A percentile compares a stretch with the other conserved stretches of the same genome.
Evolutionary conservation across 2,113 vertebrate species (phyloP).

Genomic region (Aphyosemion australe): DNA sequence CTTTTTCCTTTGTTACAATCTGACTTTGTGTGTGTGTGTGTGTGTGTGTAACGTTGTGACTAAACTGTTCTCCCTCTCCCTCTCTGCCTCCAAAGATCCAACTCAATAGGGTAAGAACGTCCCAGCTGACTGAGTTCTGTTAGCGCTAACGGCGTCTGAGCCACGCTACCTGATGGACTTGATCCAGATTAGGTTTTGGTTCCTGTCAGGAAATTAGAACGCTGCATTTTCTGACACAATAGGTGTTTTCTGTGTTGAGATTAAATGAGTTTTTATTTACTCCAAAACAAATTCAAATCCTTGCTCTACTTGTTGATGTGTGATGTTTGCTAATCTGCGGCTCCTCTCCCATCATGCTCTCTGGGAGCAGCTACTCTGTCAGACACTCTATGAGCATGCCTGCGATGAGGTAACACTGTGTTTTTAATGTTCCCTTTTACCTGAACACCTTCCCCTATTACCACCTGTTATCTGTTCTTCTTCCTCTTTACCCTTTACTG

Average conservation of each 20-base stretch:
- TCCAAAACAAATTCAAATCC: too few relatives aligned
- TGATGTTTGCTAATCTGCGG: conserved; percentile 66
- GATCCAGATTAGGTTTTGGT: conserved; percentile 4
- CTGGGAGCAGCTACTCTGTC: conserved; percentile 89
- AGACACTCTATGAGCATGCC: conserved; percentile 98
- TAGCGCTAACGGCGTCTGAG: background rate
- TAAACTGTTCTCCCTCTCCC: conserved; percentile 65
- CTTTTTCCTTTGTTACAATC: too few relatives aligned
- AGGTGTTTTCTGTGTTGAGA: too few relatives aligned
- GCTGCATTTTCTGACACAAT: too few relatives aligned
- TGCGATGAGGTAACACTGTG: conserved; percentile 90
- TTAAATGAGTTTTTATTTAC: too few relatives aligned
- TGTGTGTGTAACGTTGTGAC: background rate
- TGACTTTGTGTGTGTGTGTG: too few relatives aligned
- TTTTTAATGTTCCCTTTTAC: background rate
- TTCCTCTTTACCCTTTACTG: too few relatives aligned
- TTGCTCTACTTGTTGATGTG: background rate
- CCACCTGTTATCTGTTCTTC: too few relatives aligned
- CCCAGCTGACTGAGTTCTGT: conserved; percentile 13
- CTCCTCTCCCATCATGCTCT: conserved; percentile 77
- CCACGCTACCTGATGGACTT: too few relatives aligned
- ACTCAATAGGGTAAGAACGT: conserved; percentile 91
- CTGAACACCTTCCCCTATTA: background rate
- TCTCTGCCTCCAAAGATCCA: conserved; percentile 84
- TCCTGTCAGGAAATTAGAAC: background rate